Base-by-base conservation (phyloP, 2,797 vertebrate genomes). In the Fratercula arctica region DNA sequence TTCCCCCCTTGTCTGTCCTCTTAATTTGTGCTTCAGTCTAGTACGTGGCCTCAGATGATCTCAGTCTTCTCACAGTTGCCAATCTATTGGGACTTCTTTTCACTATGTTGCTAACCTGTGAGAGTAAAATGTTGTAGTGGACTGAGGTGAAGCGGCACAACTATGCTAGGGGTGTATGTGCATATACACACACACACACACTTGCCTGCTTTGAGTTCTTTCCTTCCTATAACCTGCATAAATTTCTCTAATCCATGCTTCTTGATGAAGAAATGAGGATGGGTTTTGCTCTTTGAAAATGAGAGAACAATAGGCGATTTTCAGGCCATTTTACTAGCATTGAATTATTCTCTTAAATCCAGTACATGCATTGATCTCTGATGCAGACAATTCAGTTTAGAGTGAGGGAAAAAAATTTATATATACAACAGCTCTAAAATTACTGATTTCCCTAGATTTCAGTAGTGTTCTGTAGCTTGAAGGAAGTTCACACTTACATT, bases 1-100 rank as follows among this genome's bases (percentile, higher is more conserved):
- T 96, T 89, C 45, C 72, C 46, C 91, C 75, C 51, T 75, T 84
- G 78, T 87, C 85, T 90, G 61, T 91, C 85, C 81, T 89, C 70
- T 85, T 82, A 48, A 88, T 94, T 77, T 93, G 35, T 95, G 76
- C 11, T 91, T 89, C 29, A 85, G 24, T 60, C 74, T 74, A 45
- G 11, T 53, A 5, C 15, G 7, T 33, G 17, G 16, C 60, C 41
- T 76, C 20, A 41, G 16, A 8, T n/a, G 25, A 59, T 43, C 21
- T 56, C 11, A 4, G 16, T 79, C 7, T 79, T 88, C 10, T 82
- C 41, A 24, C 18, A 12, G 1, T 9, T 46, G 41, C 24, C 14
- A 37, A 3, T 16, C n/a, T 48, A 7, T 2, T 5, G 7, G 25
- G 18, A 39, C 20, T 61, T 85, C 33, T 35, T 28, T 56, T 41